Evolutionary conservation across 2,888 invertebrate genomes (phyloP), one percentile per base, ranked within the genome.

Genomic region (Zaprionus lineosus): DNA sequence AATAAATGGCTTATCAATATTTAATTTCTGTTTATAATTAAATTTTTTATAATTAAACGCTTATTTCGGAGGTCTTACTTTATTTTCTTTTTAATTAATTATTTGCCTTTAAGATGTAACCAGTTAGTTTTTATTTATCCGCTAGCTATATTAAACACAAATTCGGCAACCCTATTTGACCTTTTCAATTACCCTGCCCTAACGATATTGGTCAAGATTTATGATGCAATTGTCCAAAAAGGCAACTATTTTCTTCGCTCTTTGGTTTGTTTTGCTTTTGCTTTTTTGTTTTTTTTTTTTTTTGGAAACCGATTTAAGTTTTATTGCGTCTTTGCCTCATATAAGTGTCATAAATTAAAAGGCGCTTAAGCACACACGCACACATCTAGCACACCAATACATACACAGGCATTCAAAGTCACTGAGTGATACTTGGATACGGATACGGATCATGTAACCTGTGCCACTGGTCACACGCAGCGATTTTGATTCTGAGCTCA

Each of bases 341-440:
- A 87, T 86, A 81, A 84, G 68, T 83, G 85, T 81, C 87, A 86
- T 88, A 88, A 88, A 88, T 88, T 86, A 86, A 83, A 79, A 72
- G 86, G 87, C 88, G 87, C 83, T 87, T 77, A 69, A 39, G 37
- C 57, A 74, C 58, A 48, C 59, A 70, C 55, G 43, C 58, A 62
- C 33, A 41, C 15, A 46, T 15, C 51, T 26, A 47, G 26, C 5
- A 31, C 34, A 28, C 14, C 6, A 14, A 40, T 28, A 28, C 15
- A 40, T 4, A 18, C 21, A 39, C 28, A 52, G 6, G 6, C 24
- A 41, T 11, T 11, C 6, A 19, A 8, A 36, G n/a, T n/a, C n/a
- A n/a, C n/a, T n/a, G n/a, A n/a, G n/a, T n/a, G n/a, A n/a, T n/a
- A n/a, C n/a, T n/a, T 14, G 18, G 4, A 12, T 9, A 16, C 8